Evolutionary conservation across 2,888 invertebrate genomes (phyloP), one percentile per base, ranked within the genome.

Genomic region (Kryphioiulus occultus): DNA sequence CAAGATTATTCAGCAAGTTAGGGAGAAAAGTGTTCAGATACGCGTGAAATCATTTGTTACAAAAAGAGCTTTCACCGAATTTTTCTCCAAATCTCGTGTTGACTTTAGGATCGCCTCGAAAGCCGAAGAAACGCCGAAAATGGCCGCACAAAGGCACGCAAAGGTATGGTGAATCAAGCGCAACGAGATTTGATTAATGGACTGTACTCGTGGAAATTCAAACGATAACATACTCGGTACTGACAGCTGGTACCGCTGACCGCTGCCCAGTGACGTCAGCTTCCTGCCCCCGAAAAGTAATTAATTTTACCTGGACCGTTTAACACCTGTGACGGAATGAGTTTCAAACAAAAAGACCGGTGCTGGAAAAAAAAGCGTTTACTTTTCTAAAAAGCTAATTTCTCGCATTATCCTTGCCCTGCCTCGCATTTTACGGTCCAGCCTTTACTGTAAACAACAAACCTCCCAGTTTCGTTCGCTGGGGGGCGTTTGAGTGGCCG

Each of bases 391-490:
- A 53, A 53, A 53, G 53, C 19, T 53, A 53, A 53, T 53, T 53
- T 53, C 53, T 53, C 53, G 53, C 53, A 4, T 53, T 53, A 53
- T 53, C 2, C 19, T n/a, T 19, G n/a, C 53, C 53, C 53, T 53
- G 53, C 53, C 53, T 53, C n/a, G n/a, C 53, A 53, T 53, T 53
- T 53, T n/a, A 53, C 53, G 53, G 53, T 53, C n/a, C 53, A 53
- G 53, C 53, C 53, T 53, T 19, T n/a, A 53, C n/a, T 53, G 53
- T 53, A 53, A 53, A 53, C 53, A 53, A n/a, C 19, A 53, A 53
- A 53, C 53, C 53, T 53, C 53, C 53, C 19, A n/a, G n/a, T 53
- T 53, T 53, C 19, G n/a, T n/a, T 53, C 19, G 53, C n/a, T 19
- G 19, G 19, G n/a, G 53, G 53, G 19, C 53, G 19, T 53, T 53